These are phyloP conservation scores for Vombatus ursinus DNA, from an alignment of 2,113 vertebrate species.

Conservation along the genomic window DNA sequence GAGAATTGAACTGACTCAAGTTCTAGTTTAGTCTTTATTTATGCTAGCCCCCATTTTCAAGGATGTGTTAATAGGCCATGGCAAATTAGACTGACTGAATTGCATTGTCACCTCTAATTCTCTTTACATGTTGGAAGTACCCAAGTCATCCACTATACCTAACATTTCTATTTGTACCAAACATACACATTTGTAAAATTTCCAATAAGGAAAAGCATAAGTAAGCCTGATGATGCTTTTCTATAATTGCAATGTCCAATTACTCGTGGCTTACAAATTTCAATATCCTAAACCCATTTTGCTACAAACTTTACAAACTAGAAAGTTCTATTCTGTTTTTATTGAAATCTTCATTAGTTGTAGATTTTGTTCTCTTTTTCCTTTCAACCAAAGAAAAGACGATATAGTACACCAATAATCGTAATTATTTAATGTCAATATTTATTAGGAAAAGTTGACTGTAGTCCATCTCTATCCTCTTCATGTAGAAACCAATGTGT, in stretches of 20 bases:
- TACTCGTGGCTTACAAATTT: conserved; percentile 45
- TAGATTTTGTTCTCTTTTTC: conserved; percentile 29
- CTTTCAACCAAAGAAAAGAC: neutral
- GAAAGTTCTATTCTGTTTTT: conserved; percentile 35
- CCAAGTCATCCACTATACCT: neutral
- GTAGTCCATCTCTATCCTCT: conserved; percentile 20
- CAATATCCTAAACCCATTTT: conserved; percentile 14
- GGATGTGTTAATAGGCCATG: conserved; percentile 13
- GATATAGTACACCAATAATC: neutral
- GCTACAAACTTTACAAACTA: neutral
- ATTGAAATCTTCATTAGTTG: conserved; percentile 17
- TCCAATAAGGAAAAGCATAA: conserved; percentile 3
- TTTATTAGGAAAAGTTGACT: neutral
- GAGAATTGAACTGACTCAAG: neutral
- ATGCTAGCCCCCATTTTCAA: neutral
- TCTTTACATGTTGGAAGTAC: neutral
- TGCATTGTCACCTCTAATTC: conserved; percentile 25
- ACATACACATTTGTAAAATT: neutral
- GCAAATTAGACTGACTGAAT: neutral
- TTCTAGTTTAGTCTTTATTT: neutral
- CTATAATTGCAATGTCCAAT: conserved; percentile 36
- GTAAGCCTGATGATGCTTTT: neutral
- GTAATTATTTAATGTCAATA: neutral
- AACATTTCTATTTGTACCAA: neutral
- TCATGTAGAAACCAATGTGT: neutral